Conservation (phyloP, 2,888 invertebrate species). For the Ceriagrion tenellum region DNA sequence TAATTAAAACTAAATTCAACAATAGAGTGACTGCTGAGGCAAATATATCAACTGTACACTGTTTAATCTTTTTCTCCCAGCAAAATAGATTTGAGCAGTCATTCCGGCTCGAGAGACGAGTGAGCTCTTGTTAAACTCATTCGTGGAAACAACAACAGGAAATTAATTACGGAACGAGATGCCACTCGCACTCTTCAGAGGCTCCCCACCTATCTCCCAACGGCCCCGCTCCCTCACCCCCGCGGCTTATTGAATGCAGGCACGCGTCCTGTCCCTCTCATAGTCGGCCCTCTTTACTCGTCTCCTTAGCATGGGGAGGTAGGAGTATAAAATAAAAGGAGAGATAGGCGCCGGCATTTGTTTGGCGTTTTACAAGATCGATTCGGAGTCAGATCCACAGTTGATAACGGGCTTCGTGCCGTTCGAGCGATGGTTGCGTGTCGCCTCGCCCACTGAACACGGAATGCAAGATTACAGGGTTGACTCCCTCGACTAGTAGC, state of each 20-base stretch:
- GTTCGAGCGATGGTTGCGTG: not conserved
- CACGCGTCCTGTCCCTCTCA: not conserved
- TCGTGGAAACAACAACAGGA: not conserved
- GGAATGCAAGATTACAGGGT: conserved; percentile 29
- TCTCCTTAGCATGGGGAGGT: not conserved
- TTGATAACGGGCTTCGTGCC: conserved; percentile 13
- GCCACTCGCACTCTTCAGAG: not conserved
- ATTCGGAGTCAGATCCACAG: not conserved
- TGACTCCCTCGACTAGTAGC: not conserved
- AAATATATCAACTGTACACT: no score
- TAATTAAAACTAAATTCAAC: no score
- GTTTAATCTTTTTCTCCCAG: no score
- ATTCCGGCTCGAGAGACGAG: not conserved
- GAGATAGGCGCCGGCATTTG: not conserved
- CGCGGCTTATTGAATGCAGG: not conserved
- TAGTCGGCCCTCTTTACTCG: not conserved
- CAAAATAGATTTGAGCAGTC: not conserved
- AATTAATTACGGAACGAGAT: not conserved
- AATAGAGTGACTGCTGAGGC: no score
- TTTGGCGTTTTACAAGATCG: conserved; percentile 1
- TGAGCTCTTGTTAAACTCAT: not conserved
- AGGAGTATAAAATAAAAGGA: not conserved
- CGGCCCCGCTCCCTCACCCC: no score
- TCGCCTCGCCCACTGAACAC: not conserved
- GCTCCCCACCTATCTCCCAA: not conserved